Base-by-base conservation (phyloP, 2,113 vertebrate species). In the Thomomys bottae region DNA sequence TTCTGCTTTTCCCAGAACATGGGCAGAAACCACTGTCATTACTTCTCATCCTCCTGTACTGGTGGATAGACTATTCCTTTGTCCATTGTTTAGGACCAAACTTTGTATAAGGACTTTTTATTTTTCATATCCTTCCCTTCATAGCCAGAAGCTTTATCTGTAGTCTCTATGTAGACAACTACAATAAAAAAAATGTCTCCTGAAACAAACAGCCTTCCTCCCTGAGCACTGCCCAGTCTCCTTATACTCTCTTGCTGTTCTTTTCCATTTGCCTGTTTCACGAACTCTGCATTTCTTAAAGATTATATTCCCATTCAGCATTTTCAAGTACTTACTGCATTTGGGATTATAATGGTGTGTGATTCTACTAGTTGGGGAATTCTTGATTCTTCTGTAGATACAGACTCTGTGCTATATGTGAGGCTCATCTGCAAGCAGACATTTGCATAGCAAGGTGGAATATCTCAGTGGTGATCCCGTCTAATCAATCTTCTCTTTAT, bases 271-370 rank as follows among this genome's bases (percentile, higher is more conserved):
- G 30, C 26, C 28, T 82, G 59, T 85, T 70, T 64, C 64, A 20
- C 88, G 36, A 63, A 63, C 24, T 87, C 66, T 87, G 6, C 23
- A 24, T 88, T 49, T 49, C 88, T 61, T 45, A 49, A 38, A 70
- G 54, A 32, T 21, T 88, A 7, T 12, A 20, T 64, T 84, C 34
- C 34, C 38, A 68, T 64, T 63, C 32, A 54, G 1, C 21, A 38
- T 82, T 82, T 32, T 8, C 5, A 72, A 30, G 23, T 73, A 8
- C 70, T 49, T 88, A 34, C 36, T 63, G 8, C 49, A 23, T 42
- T 73, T 72, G 32, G 61, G 4, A 12, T 81, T 87, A 10, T 59
- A 34, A 64, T 84, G 18, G 24, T 42, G 38, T 8, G 0, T 59
- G 4, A 8, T 91, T 72, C 34, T 78, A 21, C 63, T 45, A 66